Evolutionary conservation across 2,113 vertebrate genomes (phyloP).

Genomic region (Gnathonemus longibarbis): DNA sequence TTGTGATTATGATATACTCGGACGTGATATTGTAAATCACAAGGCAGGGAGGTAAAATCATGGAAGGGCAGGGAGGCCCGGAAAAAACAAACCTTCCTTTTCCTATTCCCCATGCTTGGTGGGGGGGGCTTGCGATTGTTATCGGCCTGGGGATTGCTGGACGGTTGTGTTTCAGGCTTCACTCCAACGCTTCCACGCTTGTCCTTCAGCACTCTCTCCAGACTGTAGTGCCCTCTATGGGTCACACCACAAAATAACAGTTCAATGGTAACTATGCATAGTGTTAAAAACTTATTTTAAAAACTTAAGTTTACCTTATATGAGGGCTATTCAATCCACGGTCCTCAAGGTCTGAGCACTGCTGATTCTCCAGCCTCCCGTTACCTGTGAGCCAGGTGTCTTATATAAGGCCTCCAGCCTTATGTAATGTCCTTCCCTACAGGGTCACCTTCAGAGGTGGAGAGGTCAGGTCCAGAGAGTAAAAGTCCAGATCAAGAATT

Average conservation of each 20-base stretch:
- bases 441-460: not conserved
- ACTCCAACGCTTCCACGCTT: not conserved
- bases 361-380: too few relatives aligned
- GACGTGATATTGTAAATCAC: not conserved
- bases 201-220: not conserved
- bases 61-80: not conserved
- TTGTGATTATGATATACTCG: not conserved
- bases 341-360: too few relatives aligned
- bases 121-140: not conserved
- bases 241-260: not conserved
- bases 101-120: not conserved
- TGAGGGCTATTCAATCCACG: not conserved
- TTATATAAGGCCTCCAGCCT: not conserved
- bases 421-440: not conserved
- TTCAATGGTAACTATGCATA: not conserved
- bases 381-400: too few relatives aligned
- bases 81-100: slow-evolving; percentile 13
- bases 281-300: not conserved
- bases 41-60: not conserved
- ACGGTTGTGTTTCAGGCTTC: not conserved
- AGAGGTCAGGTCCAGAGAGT: not conserved
- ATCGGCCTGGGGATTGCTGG: not conserved
- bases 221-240: not conserved
- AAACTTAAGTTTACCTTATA: not conserved
- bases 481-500: not conserved